A percentile compares a stretch with the other conserved stretches of the same genome.
Evolutionary conservation across 2,113 vertebrate species (phyloP).

Genomic region (Dicrurus megarhynchus): DNA sequence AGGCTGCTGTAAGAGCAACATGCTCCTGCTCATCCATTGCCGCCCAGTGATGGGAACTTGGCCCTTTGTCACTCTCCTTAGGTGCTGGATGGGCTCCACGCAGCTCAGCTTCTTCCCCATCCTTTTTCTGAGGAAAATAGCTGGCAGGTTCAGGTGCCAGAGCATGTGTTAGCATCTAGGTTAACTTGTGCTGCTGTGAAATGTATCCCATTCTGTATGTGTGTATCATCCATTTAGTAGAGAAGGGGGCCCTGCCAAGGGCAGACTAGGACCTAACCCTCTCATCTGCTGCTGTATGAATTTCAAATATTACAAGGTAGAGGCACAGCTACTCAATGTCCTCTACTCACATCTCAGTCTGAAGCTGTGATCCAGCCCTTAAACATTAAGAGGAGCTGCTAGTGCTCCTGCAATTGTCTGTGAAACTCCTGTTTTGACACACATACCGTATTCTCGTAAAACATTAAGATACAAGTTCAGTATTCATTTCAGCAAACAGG

Average conservation of each 20-base stretch:
- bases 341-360: background rate
- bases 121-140: background rate
- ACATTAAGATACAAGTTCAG: slow-evolving; percentile 40
- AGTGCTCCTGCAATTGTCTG: background rate
- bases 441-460: background rate
- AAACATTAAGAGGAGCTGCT: background rate
- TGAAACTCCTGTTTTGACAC: slow-evolving; percentile 12
- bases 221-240: background rate
- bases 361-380: background rate
- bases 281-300: background rate
- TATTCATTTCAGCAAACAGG: slow-evolving; percentile 49
- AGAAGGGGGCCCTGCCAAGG: background rate
- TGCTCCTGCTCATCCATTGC: background rate
- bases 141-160: background rate
- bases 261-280: background rate
- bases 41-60: background rate
- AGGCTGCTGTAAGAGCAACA: slow-evolving; percentile 1
- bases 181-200: background rate
- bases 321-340: background rate
- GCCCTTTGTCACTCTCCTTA: background rate
- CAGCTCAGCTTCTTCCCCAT: background rate
- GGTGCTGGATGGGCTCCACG: background rate
- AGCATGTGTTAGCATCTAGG: background rate
- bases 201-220: background rate
- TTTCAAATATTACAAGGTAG: background rate